Evolutionary conservation across 2,113 vertebrate species (phyloP), one percentile per base, ranked within the genome.

Genomic region (Heloderma charlesbogerti): DNA sequence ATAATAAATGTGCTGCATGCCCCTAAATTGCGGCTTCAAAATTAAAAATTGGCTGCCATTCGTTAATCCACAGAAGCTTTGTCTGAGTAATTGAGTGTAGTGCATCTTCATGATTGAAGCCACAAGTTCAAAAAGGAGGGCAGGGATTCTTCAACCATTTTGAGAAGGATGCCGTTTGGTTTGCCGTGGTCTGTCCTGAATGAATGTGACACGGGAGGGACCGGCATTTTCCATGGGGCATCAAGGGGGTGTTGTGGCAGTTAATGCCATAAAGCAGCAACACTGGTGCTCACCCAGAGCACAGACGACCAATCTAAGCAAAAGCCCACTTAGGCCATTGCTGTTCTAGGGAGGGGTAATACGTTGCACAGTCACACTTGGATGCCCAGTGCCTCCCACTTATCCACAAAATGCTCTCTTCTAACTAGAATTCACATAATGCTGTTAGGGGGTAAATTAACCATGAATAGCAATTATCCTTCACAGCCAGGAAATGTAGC

Each of bases 401-500:
- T 34, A 66, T 54, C 75, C 22, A 6, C 54, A 1, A 78, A 15
- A 37, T 2, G 7, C 31, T 16, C 25, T 34, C 54, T 27, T 66
- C 75, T 66, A 34, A 88, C 80, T 79, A 79, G 75, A 25, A 79
- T 88, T 66, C 43, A 2, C 75, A n/a, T 22, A 66, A 3, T n/a
- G 74, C 77, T 66, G 43, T 66, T 45, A 45, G 27, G 75, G 60
- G 45, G 57, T n/a, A 31, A 88, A 88, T 79, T n/a, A 63, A 31
- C 60, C 87, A 67, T 80, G 75, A 45, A 88, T 12, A 67, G 75
- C 75, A 79, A 79, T 79, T 48, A 67, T 87, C 72, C 71, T 87
- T 87, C 25, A 13, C 85, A 75, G n/a, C 34, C 51, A 16, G 85
- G 69, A 40, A 74, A 57, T 6, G 85, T 51, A 87, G 48, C 20